Conservation (phyloP, 2,797 vertebrate species). For the Sebastes alutus region DNA sequence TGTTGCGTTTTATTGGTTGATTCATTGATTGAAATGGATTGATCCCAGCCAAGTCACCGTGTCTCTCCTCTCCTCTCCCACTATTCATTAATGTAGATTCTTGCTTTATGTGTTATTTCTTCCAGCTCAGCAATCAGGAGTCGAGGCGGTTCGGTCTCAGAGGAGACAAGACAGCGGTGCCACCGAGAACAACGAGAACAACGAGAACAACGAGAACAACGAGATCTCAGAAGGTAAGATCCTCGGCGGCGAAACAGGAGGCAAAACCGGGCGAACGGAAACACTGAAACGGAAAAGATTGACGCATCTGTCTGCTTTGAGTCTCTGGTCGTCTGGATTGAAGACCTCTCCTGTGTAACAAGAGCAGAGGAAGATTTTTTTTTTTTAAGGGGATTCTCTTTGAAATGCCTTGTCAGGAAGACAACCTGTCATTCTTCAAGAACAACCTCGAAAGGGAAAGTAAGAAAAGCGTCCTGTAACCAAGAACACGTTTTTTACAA, state of each 20-base stretch:
- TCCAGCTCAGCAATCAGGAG: constrained; percentile 63
- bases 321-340: constrained; percentile 12
- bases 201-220: constrained; percentile 73
- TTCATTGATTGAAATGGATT: neutral
- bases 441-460: neutral
- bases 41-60: neutral
- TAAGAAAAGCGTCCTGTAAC: neutral
- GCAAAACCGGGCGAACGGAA: neutral
- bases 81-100: neutral
- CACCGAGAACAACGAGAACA: constrained; percentile 66
- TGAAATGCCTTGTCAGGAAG: neutral
- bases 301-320: neutral
- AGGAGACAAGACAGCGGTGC: constrained; percentile 26
- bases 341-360: neutral
- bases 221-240: constrained; percentile 81
- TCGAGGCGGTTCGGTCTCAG: constrained; percentile 57
- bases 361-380: neutral
- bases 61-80: neutral
- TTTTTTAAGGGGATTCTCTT: neutral
- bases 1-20: neutral
- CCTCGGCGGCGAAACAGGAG: neutral
- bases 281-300: neutral
- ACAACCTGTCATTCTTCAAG: neutral
- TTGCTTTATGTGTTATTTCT: neutral
- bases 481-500: neutral